Base-by-base conservation (phyloP, 2,797 vertebrate genomes). In the Hirundo rustica region DNA sequence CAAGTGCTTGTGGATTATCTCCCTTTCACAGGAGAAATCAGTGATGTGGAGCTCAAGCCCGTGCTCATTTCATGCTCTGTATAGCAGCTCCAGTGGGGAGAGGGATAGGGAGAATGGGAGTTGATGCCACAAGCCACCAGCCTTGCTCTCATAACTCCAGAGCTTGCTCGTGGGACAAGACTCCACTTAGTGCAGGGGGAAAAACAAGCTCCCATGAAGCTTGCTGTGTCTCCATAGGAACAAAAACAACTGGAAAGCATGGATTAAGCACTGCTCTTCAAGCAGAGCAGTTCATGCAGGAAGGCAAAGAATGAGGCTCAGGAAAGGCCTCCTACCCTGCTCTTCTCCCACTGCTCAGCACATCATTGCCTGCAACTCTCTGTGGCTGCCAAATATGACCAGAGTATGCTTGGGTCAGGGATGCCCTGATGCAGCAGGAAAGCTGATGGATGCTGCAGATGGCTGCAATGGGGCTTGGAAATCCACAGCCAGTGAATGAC, bases 21-120 rank as follows among this genome's bases (percentile, higher is more conserved):
- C 57, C 45, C 34, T 70, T 44, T 88, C 55, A 64, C 32, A 54
- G 58, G 74, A 93, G 73, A 71, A 94, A 71, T 23, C 0, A 1
- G 77, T 51, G 75, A 87, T 80, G 72, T 89, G 81, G 53, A 91
- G 27, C 74, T 76, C 0, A 0, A 92, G 66, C 73, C 66, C 9
- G 45, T 83, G 90, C 81, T 93, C 53, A 34, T 91, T 94, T 95
- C 87, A 66, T 66, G 82, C 89, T 96, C 64, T 0, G 1, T 47
- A 82, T 58, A 93, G 92, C 95, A 95, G 77, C 54, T 94, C 85
- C 12, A 4, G 71, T 82, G 81, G 3, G 0, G 45, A 90, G 38
- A 2, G 50, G 47, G 15, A 66, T 4, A 1, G 47, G 51, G 36
- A 82, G 47, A 30, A 78, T 72, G 36, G 38, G 55, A 81, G 16